Evolutionary conservation across 2,888 invertebrate species (phyloP).

Genomic region (Hoplodrina ambigua): DNA sequence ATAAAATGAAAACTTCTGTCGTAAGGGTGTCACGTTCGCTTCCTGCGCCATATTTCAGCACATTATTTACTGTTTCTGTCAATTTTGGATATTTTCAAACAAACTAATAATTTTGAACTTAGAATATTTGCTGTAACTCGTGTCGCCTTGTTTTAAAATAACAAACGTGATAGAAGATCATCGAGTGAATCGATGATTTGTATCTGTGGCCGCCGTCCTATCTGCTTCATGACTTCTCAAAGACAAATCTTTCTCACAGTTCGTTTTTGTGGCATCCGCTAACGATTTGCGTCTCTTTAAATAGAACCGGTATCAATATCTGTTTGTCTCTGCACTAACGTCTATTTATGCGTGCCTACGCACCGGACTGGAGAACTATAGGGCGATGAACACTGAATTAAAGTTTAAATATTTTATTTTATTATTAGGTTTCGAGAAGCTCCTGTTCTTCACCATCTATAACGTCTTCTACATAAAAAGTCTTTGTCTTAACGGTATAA

Average conservation of each 20-base stretch:
- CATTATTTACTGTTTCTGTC: slow-evolving; percentile 44
- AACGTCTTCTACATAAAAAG: not conserved
- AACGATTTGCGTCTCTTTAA: slow-evolving; percentile 52
- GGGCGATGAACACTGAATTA: slow-evolving; percentile 33
- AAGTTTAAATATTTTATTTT: slow-evolving; percentile 2
- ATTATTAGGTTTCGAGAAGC: not conserved
- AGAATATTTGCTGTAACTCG: slow-evolving; percentile 2
- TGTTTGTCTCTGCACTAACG: slow-evolving; percentile 45
- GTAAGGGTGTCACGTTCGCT: slow-evolving; percentile 74
- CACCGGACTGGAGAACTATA: slow-evolving; percentile 45
- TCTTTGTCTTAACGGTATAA: not conserved
- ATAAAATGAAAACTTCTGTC: slow-evolving; percentile 75
- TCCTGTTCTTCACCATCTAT: not conserved
- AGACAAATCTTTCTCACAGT: slow-evolving; percentile 52
- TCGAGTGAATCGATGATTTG: slow-evolving; percentile 21
- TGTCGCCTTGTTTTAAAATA: slow-evolving; percentile 29
- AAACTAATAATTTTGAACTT: slow-evolving; percentile 7
- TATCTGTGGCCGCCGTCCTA: slow-evolving; percentile 12
- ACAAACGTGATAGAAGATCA: slow-evolving; percentile 23
- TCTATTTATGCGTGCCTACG: slow-evolving; percentile 53
- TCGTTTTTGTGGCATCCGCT: slow-evolving; percentile 57
- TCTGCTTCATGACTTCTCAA: slow-evolving; percentile 49
- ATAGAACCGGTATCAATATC: slow-evolving; percentile 58
- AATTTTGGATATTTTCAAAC: slow-evolving; percentile 10
- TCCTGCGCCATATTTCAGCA: slow-evolving; percentile 76